These are phyloP conservation scores for Cervus canadensis DNA, from an alignment of 2,113 vertebrate genomes.

Conservation along the genomic window DNA sequence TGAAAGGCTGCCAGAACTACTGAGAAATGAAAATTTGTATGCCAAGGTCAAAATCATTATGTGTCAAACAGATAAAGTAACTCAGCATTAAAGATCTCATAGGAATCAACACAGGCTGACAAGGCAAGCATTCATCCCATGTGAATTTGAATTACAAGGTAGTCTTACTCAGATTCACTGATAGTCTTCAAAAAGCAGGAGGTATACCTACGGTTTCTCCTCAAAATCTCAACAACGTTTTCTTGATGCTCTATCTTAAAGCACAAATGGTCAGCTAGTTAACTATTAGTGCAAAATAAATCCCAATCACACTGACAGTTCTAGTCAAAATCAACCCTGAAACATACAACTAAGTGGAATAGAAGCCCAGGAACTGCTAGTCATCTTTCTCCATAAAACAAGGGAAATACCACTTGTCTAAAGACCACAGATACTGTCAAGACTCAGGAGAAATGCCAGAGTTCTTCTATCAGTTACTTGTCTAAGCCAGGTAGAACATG, in stretches of 20 bases:
- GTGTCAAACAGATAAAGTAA: background rate
- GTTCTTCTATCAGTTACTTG: background rate
- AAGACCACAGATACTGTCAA: background rate
- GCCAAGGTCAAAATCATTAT: background rate
- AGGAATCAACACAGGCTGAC: background rate
- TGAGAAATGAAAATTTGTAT: background rate
- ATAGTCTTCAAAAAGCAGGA: background rate
- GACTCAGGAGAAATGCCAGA: background rate
- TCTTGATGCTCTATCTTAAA: background rate
- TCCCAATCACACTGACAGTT: background rate
- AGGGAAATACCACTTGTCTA: background rate
- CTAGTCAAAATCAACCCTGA: background rate
- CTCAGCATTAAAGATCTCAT: background rate
- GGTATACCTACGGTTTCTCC: background rate
- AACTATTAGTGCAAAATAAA: slow-evolving; percentile 16
- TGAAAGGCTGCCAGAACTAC: background rate
- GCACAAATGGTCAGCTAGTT: background rate
- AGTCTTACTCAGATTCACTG: background rate
- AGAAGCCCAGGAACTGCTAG: background rate
- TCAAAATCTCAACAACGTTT: background rate
- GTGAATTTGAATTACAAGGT: background rate
- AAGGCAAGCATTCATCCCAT: background rate
- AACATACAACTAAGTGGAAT: background rate
- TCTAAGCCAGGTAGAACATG: background rate
- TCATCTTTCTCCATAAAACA: background rate